Base-by-base conservation (phyloP, 1,140 invertebrate species). In the Trigoniulus corallinus region DNA sequence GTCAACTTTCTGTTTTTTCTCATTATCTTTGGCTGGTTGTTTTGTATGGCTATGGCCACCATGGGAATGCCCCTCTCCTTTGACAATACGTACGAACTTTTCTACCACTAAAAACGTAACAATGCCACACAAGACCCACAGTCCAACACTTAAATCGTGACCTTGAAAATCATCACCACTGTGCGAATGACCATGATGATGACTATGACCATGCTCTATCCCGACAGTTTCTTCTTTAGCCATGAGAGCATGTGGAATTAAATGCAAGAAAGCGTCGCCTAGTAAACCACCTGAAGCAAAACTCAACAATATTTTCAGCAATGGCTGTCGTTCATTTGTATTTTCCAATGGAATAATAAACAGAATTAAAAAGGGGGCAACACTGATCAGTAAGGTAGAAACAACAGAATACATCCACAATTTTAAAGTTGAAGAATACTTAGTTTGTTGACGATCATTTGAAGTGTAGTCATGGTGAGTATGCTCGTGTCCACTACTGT, bases 211-310 rank as follows among this genome's bases (percentile, higher is more conserved):
- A 57, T 75, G 72, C 2, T 59, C 61, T 58, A 82, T 75, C 15
- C 62, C 53, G 58, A 79, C 75, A 15, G 65, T 69, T 47, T 55
- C 50, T 2, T 54, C 52, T 4, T 63, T 62, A 60, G 71, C 47
- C 24, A 81, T 75, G 37, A 78, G 69, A 18, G 92, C 88, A 72
- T 97, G 92, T 29, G 93, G 93, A 62, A 97, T 97, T 23, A 97
- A 69, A 73, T 97, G 93, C 1, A 97, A 69, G 70, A 97, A 97
- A 3, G 93, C 91, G 74, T 97, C 93, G 7, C 92, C 93, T 1
- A 97, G 70, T 12, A 97, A 69, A 53, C 92, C 91, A 45, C 93
- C 93, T 3, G 89, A 92, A 4, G 89, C 92, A 72, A 97, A 96
- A 52, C 85, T 88, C 18, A 97, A 68, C 15, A 96, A 67, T 37